These are phyloP conservation scores for Pelmatolapia mariae DNA, from an alignment of 2,113 vertebrate genomes.

Conservation along the genomic window DNA sequence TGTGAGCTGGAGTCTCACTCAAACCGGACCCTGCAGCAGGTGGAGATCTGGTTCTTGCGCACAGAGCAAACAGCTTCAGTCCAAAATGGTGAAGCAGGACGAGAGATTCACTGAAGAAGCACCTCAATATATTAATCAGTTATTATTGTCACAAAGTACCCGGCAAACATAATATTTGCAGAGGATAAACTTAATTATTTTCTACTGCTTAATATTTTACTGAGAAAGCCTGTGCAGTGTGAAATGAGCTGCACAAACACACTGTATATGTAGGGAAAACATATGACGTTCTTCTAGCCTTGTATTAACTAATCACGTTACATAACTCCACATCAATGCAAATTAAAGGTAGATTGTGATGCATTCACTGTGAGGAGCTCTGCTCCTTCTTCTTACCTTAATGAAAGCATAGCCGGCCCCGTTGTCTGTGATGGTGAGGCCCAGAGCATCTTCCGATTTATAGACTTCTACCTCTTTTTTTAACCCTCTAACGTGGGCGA, in stretches of 20 bases:
- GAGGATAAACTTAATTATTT: not conserved
- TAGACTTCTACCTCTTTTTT: conserved; percentile 87
- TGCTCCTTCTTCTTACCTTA: conserved; percentile 75
- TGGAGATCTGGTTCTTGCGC: not conserved
- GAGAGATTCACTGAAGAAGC: not conserved
- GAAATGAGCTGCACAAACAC: not conserved
- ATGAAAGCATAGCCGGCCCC: conserved; percentile 89
- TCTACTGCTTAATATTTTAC: not conserved
- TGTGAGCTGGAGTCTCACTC: not conserved
- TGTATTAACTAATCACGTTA: not conserved
- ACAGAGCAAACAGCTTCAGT: not conserved
- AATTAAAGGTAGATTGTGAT: not conserved
- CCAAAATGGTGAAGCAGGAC: not conserved
- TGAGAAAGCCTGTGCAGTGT: not conserved
- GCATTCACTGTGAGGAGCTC: not conserved
- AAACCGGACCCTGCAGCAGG: not conserved
- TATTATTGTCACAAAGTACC: not conserved
- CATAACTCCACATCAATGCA: not conserved
- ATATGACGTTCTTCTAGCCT: not conserved
- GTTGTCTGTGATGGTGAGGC: conserved; percentile 95
- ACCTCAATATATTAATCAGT: not conserved
- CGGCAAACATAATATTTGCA: rapidly evolving
- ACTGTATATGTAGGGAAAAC: not conserved
- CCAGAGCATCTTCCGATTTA: conserved; percentile 87
- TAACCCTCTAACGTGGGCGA: conserved; percentile 88